These are phyloP conservation scores for Ypsolopha sequella DNA, from an alignment of 2,888 invertebrate genomes.

Conservation along the genomic window DNA sequence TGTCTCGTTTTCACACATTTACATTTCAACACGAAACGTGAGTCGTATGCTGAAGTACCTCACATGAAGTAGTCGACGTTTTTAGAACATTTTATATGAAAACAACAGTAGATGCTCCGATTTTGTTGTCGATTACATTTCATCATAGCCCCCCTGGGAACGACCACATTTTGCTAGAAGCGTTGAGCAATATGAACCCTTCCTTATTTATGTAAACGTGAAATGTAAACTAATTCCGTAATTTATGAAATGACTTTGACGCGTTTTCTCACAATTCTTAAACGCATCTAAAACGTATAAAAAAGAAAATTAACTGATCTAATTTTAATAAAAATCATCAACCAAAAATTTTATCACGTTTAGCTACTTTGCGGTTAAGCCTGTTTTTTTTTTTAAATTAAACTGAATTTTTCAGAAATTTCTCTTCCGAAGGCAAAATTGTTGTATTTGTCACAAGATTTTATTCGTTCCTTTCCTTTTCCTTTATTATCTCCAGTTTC, in stretches of 20 bases:
- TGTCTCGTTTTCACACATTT: constrained; percentile 27
- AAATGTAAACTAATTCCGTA: constrained; percentile 56
- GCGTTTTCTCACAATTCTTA: constrained; percentile 20
- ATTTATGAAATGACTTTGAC: constrained; percentile 45
- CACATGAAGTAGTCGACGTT: too few species aligned
- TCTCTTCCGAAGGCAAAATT: too few species aligned
- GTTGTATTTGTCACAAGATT: too few species aligned
- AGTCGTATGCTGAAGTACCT: constrained; percentile 1
- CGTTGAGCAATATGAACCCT: constrained; percentile 32
- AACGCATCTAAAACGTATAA: constrained; percentile 9
- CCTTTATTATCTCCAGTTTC: too few species aligned
- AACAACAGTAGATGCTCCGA: too few species aligned
- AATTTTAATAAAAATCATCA: background rate
- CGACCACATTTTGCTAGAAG: constrained; percentile 18
- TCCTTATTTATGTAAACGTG: constrained; percentile 44
- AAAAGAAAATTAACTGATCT: constrained; percentile 10
- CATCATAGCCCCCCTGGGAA: background rate
- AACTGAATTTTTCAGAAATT: too few species aligned
- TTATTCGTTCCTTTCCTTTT: too few species aligned
- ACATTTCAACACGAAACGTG: constrained; percentile 30
- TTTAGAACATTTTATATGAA: too few species aligned
- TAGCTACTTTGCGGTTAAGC: too few species aligned
- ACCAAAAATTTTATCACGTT: too few species aligned
- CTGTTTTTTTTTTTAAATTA: too few species aligned
- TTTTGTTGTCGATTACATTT: too few species aligned